These are phyloP conservation scores for Diplolepis rosae DNA, from an alignment of 2,888 invertebrate species.

Conservation along the genomic window DNA sequence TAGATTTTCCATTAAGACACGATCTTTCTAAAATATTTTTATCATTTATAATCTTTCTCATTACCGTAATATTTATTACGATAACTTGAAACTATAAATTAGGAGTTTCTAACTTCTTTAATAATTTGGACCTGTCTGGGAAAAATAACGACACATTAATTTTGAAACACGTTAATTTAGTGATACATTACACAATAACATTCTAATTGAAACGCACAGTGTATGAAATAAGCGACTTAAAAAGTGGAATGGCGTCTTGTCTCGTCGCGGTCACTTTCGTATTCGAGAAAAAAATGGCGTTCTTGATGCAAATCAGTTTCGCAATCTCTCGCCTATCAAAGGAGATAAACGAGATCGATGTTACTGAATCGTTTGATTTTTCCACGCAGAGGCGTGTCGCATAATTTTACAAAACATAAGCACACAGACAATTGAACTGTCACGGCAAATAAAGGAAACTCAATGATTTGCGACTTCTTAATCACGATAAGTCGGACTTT, in stretches of 20 bases:
- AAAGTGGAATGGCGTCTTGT: constrained; percentile 7
- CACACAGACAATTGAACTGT: constrained; percentile 2
- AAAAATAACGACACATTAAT: too few species aligned
- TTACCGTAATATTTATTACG: too few species aligned
- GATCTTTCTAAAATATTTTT: background rate
- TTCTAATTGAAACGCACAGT: background rate
- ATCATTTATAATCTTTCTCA: too few species aligned
- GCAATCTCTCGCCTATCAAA: constrained; percentile 19
- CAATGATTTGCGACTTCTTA: constrained; percentile 16
- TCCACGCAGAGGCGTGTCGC: constrained; percentile 26
- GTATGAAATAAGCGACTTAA: constrained; percentile 7
- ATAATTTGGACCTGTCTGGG: too few species aligned
- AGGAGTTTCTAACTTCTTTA: background rate
- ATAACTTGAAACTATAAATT: background rate
- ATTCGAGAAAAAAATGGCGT: constrained; percentile 14
- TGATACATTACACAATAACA: too few species aligned
- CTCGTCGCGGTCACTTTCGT: background rate
- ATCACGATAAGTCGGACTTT: background rate
- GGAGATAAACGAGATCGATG: constrained; percentile 30
- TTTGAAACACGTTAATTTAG: too few species aligned
- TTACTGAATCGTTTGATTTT: constrained; percentile 19
- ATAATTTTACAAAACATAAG: constrained; percentile 18
- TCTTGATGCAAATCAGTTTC: constrained; percentile 25
- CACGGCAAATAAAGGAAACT: constrained; percentile 18
- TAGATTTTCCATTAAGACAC: background rate